Conservation (phyloP, 1,140 invertebrate species). For the Cydia fagiglandana region DNA sequence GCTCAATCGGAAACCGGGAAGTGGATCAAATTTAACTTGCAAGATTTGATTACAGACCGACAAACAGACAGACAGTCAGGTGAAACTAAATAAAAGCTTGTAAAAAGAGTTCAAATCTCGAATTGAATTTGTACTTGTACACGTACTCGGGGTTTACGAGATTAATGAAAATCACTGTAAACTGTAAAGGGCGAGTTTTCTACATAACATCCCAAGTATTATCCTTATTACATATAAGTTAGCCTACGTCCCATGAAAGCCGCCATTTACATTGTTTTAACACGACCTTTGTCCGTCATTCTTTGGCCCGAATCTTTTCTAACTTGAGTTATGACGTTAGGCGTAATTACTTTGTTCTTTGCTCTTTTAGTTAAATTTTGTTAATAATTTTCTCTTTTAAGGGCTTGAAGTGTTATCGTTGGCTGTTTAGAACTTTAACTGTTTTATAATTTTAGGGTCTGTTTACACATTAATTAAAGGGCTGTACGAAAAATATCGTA, state of each 20-base stretch:
- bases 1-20: too few species aligned
- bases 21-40: too few species aligned
- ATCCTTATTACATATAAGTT: neutral
- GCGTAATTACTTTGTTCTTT: conserved; percentile 29
- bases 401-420: conserved; percentile 2
- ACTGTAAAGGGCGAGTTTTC: too few species aligned
- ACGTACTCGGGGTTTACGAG: too few species aligned
- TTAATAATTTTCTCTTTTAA: conserved; percentile 21
- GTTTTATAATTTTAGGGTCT: neutral
- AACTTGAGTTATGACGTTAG: conserved; percentile 27
- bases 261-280: conserved; percentile 11
- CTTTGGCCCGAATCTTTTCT: conserved; percentile 26
- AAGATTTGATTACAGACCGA: too few species aligned
- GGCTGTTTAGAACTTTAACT: conserved; percentile 4
- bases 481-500: too few species aligned
- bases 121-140: too few species aligned
- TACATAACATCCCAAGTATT: neutral
- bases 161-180: too few species aligned
- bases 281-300: conserved; percentile 23
- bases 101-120: too few species aligned
- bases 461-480: too few species aligned
- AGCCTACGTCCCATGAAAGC: neutral
- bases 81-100: too few species aligned
- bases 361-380: conserved; percentile 30
- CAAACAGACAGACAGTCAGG: too few species aligned